phyloP scores from a whole-genome alignment of 2,888 invertebrate species.

The Allolobophora icterica region DNA sequence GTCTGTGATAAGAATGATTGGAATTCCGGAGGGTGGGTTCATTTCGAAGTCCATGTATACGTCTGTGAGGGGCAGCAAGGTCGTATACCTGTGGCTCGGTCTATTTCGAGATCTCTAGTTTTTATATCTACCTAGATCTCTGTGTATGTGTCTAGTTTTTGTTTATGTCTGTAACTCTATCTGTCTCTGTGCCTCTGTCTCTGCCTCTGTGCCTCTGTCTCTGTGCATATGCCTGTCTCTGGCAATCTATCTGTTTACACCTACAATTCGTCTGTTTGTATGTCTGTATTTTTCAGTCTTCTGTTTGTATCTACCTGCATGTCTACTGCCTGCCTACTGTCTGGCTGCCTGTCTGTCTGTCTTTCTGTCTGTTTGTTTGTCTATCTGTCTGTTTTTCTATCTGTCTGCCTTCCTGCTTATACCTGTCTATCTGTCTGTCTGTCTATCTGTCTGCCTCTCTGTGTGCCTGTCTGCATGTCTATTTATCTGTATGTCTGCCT shows the following conservation, averaged over 20 bases:
- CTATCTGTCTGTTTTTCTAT: too few relatives aligned
- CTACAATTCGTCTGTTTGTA: not conserved
- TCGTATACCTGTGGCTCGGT: not conserved
- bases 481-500: not conserved
- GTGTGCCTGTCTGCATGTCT: not conserved
- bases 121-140: not conserved
- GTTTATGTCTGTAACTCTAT: not conserved
- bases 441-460: too few relatives aligned
- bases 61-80: too few relatives aligned
- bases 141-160: not conserved
- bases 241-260: not conserved
- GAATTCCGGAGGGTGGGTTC: too few relatives aligned
- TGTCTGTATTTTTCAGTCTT: not conserved
- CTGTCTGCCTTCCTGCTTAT: too few relatives aligned
- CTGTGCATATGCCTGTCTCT: not conserved
- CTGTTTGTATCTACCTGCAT: not conserved
- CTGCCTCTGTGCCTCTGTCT: too few relatives aligned
- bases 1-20: too few relatives aligned
- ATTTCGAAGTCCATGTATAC: too few relatives aligned
- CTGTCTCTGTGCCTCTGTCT: not conserved
- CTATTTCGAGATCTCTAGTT: not conserved
- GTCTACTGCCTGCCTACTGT: too few relatives aligned
- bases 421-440: too few relatives aligned
- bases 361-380: too few relatives aligned
- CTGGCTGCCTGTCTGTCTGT: too few relatives aligned